Evolutionary conservation across 2,797 vertebrate genomes (phyloP).

Genomic region (Lacerta viridis): DNA sequence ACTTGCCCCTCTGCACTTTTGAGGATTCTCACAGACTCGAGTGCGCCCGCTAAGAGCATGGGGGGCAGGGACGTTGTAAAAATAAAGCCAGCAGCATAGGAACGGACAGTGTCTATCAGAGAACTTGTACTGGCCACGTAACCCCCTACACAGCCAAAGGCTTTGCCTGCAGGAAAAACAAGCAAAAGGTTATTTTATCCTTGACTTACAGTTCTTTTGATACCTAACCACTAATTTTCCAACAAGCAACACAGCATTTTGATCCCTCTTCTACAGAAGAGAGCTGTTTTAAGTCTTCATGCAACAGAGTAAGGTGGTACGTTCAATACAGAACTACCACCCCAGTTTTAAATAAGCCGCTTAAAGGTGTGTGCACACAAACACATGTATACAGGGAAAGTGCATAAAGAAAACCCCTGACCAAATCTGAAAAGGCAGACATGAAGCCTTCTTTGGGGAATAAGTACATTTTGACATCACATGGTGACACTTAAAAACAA

Average conservation of each 20-base stretch:
- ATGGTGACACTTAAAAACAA: background rate
- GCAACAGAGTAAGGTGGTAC: background rate
- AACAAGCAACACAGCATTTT: background rate
- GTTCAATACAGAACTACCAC: too few relatives aligned
- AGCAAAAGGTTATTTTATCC: background rate
- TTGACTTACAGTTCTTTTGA: background rate
- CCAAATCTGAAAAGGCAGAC: background rate
- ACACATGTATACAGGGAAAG: background rate
- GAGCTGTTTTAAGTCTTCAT: background rate
- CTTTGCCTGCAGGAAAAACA: slow-evolving; percentile 79
- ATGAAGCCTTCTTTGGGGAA: background rate
- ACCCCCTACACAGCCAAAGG: slow-evolving; percentile 87
- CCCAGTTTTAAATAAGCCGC: background rate
- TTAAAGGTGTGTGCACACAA: background rate
- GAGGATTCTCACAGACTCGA: slow-evolving; percentile 89
- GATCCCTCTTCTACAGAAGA: background rate
- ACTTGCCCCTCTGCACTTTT: slow-evolving; percentile 89
- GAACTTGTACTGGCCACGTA: slow-evolving; percentile 85
- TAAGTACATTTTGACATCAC: background rate
- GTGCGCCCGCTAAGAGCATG: slow-evolving; percentile 93
- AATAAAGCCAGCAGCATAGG: slow-evolving; percentile 86
- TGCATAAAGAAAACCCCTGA: background rate
- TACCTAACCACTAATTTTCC: background rate
- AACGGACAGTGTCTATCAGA: slow-evolving; percentile 85
- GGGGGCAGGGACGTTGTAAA: slow-evolving; percentile 92